Conservation (phyloP, 2,797 vertebrate species). For the Leptoclinus maculatus region DNA sequence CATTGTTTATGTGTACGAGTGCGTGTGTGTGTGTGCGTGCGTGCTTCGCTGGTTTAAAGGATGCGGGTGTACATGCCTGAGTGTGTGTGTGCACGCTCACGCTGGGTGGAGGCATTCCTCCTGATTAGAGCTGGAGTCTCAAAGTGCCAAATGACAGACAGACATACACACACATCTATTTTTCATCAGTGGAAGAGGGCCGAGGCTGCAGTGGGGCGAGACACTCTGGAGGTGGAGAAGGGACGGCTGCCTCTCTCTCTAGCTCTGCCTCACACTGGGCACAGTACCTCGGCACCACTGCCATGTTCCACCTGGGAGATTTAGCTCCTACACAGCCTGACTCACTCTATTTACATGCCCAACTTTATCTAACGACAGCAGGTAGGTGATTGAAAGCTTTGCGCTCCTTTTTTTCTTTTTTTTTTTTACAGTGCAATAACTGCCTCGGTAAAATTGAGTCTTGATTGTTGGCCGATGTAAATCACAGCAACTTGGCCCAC, state of each 20-base stretch:
- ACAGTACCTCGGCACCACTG: constrained; percentile 44
- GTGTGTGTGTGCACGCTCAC: constrained; percentile 41
- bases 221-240: constrained; percentile 57
- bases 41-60: constrained; percentile 62
- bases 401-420: background rate
- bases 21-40: constrained; percentile 29
- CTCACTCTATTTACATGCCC: constrained; percentile 73
- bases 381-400: constrained; percentile 73
- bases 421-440: constrained; percentile 71
- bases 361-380: constrained; percentile 77
- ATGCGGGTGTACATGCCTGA: constrained; percentile 30
- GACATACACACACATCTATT: constrained; percentile 55
- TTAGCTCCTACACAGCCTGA: constrained; percentile 53
- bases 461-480: constrained; percentile 73
- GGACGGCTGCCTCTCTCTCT: constrained; percentile 50
- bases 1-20: constrained; percentile 45
- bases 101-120: constrained; percentile 58
- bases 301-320: constrained; percentile 67
- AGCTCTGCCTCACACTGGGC: constrained; percentile 49
- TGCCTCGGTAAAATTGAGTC: constrained; percentile 72
- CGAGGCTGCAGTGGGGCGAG: constrained; percentile 54
- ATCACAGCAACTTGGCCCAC: constrained; percentile 70
- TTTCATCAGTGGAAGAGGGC: constrained; percentile 67
- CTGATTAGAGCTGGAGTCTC: constrained; percentile 73
- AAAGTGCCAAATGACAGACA: constrained; percentile 63